Base-by-base conservation (phyloP, 2,113 vertebrate species). In the Pollachius pollachius region DNA sequence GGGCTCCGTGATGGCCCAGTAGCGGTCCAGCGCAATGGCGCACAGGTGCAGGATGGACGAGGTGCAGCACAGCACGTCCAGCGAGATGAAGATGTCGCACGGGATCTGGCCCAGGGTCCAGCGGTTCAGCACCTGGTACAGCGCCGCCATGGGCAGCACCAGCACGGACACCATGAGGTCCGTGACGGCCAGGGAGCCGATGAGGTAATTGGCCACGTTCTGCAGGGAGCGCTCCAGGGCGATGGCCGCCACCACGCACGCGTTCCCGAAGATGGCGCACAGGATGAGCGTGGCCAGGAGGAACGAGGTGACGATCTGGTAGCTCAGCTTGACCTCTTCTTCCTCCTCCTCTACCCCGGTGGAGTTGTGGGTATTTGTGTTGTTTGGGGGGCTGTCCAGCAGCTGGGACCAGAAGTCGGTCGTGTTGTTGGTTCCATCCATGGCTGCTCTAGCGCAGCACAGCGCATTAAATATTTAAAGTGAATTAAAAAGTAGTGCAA, bases 151-250 rank as follows among this genome's bases (percentile, higher is more conserved):
- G 73, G 97, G 97, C 82, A 99, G 88, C 74, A 99, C 97, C 69
- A 99, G 89, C 80, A 99, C 96, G n/a, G 97, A 98, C 72, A 99
- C 97, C 97, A 97, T 96, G 78, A 99, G 93, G 86, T 99, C 97
- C 18, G 97, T 96, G 69, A 99, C 94, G 0, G 97, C 97, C 80
- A 98, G 92, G 0, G 97, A 99, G 4, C 97, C 97, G 86, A 99
- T 98, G 73, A 99, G 92, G 87, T 98, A 99, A 91, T 98, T 98
- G 79, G 96, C 95, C 75, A 98, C 97, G 16, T 95, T 98, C 88
- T 99, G 97, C 69, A 99, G 93, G 30, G 94, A 94, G 64, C 96
- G 94, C 88, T 99, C 97, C 92, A 98, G 76, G 56, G 93, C 94
- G 69, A 99, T 96, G 74, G 96, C 97, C 0, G 97, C 96, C n/a